A percentile compares a stretch with the other conserved stretches of the same genome.
Conservation (phyloP, 2,113 vertebrate genomes). For the Lutjanus erythropterus region DNA sequence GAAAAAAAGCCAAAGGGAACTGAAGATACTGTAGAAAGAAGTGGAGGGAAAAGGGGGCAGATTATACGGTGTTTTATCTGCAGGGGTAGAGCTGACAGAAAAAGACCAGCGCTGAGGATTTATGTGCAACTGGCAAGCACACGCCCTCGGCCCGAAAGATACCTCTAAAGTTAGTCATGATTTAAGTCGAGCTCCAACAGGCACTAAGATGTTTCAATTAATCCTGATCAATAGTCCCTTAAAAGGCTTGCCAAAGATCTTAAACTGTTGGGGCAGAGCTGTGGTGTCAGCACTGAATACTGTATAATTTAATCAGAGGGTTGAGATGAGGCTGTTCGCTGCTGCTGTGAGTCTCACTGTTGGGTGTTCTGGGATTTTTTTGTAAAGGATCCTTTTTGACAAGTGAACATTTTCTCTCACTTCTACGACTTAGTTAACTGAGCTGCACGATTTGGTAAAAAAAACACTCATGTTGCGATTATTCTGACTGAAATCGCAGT, state of each 20-base stretch:
- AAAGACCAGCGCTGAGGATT: slow-evolving; percentile 52
- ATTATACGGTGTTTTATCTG: slow-evolving; percentile 71
- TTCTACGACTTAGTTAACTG: no score
- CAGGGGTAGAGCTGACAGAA: slow-evolving; percentile 53
- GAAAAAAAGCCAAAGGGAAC: slow-evolving; percentile 17
- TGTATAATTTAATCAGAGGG: slow-evolving; percentile 49
- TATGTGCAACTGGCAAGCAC: slow-evolving; percentile 45
- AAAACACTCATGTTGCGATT: no score
- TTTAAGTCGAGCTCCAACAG: slow-evolving; percentile 33
- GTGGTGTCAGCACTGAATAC: slow-evolving; percentile 49
- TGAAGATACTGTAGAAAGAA: slow-evolving; percentile 31
- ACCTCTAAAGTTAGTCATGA: slow-evolving; percentile 40
- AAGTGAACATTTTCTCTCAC: neutral
- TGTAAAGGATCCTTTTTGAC: slow-evolving; percentile 2
- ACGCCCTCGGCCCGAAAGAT: slow-evolving; percentile 50
- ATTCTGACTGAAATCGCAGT: no score
- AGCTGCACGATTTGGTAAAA: no score
- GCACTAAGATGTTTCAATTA: slow-evolving; percentile 41
- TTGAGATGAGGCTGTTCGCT: slow-evolving; percentile 6
- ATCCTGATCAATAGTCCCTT: slow-evolving; percentile 47
- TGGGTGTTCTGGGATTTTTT: neutral
- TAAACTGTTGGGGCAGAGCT: slow-evolving; percentile 20
- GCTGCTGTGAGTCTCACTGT: slow-evolving; percentile 9
- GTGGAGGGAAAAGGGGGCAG: slow-evolving; percentile 40
- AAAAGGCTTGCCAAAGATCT: slow-evolving; percentile 36